Base-by-base conservation (phyloP, 2,888 invertebrate species). In the Orthonevra nobilis region DNA sequence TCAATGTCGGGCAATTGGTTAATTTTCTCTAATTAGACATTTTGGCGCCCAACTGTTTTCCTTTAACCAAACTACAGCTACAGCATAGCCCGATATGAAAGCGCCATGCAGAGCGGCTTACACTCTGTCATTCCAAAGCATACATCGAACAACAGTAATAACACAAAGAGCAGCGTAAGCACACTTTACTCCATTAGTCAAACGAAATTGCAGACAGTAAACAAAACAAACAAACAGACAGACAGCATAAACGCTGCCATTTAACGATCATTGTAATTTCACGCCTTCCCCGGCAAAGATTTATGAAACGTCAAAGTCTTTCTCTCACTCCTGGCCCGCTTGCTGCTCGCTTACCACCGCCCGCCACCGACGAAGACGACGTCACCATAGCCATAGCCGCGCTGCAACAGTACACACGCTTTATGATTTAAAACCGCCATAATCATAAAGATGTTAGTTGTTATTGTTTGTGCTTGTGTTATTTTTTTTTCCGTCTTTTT, bases 211-310 rank as follows among this genome's bases (percentile, higher is more conserved):
- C 73, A 79, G 79, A 79, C 79, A 79, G 73, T 68, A 79, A 79
- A 73, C 79, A 66, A 79, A 73, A 68, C 79, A 79, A 73, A 68
- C 79, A 79, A 79, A 79, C 79, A 79, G 79, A 72, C 72, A 79
- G 79, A 79, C 79, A 79, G 61, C 79, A 73, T 73, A 79, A 79
- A 79, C 54, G 79, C 72, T 73, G 79, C 79, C 61, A 73, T 73
- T 79, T 79, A 79, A 79, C 79, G 79, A 79, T 66, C 79, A 68
- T 79, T 72, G 79, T 79, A 73, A 73, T 79, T 79, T 79, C 79
- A 79, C 79, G 79, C 79, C 79, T 79, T 79, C 72, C 52, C 52
- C 61, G 42, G 50, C 32, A 19, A 36, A 73, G 79, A 79, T 79
- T 79, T 79, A 79, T 79, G 66, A 73, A 79, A 79, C 79, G 72